These are phyloP conservation scores for Rhinichthys osculus DNA, from an alignment of 2,797 vertebrate species.

Conservation along the genomic window DNA sequence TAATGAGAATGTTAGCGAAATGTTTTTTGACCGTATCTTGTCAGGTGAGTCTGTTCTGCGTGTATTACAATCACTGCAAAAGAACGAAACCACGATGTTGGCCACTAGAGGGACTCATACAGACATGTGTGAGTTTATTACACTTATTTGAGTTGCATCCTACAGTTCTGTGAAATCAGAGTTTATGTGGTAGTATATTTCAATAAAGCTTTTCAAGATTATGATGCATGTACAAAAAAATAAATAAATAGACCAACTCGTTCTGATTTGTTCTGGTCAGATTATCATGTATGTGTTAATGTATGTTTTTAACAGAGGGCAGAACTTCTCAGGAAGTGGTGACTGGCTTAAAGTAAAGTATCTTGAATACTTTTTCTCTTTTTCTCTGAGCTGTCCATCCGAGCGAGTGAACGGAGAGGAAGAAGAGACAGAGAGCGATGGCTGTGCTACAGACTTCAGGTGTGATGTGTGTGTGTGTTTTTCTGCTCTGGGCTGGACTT, in stretches of 20 bases:
- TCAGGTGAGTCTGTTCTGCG: neutral
- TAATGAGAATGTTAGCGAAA: neutral
- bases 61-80: no score
- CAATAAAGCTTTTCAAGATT: neutral
- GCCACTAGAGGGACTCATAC: neutral
- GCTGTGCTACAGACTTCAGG: neutral
- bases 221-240: neutral
- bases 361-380: neutral
- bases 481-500: conserved; percentile 13
- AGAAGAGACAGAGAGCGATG: neutral
- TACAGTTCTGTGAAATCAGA: neutral
- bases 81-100: neutral
- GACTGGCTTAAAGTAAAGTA: fast-evolving
- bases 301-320: neutral
- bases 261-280: no score
- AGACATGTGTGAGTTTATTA: neutral
- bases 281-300: no score
- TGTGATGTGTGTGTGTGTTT: neutral
- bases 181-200: neutral
- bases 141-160: neutral
- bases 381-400: neutral
- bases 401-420: neutral
- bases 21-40: neutral
- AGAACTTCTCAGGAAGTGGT: neutral
- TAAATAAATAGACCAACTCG: neutral